A percentile compares a stretch with the other conserved stretches of the same genome.
Conservation (phyloP, 37 sponge, comb jelly and placozoan species). For the Eunapius fragilis region DNA sequence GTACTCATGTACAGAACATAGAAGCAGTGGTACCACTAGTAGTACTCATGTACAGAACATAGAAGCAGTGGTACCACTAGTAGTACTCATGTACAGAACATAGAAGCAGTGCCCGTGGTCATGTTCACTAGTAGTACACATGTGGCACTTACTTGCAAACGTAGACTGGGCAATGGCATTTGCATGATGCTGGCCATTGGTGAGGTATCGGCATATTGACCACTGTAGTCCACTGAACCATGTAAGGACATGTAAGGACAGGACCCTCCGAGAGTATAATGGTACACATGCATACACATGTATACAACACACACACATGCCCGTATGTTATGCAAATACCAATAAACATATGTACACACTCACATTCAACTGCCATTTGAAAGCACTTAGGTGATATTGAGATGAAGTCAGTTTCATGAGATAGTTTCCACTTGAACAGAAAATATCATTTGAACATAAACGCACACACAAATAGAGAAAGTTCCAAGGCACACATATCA, state of each 20-base stretch:
- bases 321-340: background rate
- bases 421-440: constrained; percentile 56
- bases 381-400: constrained; percentile 12
- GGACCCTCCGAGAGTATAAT: background rate
- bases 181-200: background rate
- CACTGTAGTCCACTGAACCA: background rate
- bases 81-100: no score
- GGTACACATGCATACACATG: background rate
- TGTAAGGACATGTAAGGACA: background rate
- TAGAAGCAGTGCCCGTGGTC: no score
- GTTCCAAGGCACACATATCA: no score
- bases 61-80: no score
- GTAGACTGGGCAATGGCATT: background rate
- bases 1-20: no score
- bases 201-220: background rate
- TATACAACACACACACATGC: background rate
- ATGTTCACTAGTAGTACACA: no score
- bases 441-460: background rate
- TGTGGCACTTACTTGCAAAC: background rate
- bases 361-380: constrained; percentile 64
- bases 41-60: no score
- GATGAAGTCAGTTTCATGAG: constrained; percentile 1
- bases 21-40: no score
- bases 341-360: background rate
- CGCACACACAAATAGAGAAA: background rate